phyloP scores from a whole-genome alignment of 2,797 vertebrate genomes.

The Aselliscus stoliczkanus region DNA sequence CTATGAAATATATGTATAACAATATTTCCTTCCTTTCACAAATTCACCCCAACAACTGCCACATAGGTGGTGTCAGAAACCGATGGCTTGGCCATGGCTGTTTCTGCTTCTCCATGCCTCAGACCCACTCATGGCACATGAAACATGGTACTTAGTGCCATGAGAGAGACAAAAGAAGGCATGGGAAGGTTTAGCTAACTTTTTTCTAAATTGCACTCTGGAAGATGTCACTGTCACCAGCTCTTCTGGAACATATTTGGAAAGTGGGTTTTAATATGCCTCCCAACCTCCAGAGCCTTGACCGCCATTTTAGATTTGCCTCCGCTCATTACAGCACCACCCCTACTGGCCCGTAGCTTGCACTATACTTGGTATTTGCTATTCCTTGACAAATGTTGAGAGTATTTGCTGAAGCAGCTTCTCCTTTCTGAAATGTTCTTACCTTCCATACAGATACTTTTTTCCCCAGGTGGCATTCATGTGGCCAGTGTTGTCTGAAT shows the following conservation, averaged over 20 bases:
- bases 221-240: background rate
- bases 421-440: background rate
- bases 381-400: background rate
- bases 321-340: background rate
- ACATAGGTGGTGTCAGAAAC: background rate
- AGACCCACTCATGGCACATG: rapidly evolving
- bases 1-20: background rate
- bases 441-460: background rate
- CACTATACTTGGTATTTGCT: background rate
- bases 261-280: background rate
- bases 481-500: background rate
- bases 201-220: background rate
- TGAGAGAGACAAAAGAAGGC: background rate
- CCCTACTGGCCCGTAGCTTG: background rate
- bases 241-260: background rate
- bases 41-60: background rate
- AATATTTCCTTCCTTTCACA: background rate
- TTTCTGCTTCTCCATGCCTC: background rate
- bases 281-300: background rate
- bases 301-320: background rate
- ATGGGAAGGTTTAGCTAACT: background rate
- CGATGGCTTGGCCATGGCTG: background rate
- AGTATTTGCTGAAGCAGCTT: background rate
- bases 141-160: background rate
- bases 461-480: background rate